Evolutionary conservation across 2,113 vertebrate genomes (phyloP).

Genomic region (Indicator maculatus): DNA sequence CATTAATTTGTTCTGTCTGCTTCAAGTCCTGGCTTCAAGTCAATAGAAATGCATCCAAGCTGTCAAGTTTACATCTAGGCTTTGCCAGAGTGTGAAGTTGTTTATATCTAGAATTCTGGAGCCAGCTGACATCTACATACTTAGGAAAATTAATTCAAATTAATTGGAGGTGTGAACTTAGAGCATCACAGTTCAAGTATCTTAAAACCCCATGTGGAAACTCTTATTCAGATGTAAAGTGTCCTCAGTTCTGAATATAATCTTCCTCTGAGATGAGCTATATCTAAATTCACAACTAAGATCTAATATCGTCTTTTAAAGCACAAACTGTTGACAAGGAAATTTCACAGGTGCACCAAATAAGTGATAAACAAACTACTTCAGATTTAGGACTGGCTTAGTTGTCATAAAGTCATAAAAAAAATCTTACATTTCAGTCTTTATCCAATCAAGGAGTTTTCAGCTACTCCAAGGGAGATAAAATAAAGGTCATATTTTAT

Average conservation of each 20-base stretch:
- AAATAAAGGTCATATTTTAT: conserved; percentile 19
- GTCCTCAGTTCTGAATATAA: conserved; percentile 64
- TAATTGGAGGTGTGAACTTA: conserved; percentile 70
- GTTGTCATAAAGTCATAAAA: not conserved
- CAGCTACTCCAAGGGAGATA: not conserved
- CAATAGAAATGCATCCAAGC: conserved; percentile 63
- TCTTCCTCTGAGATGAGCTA: conserved; percentile 39
- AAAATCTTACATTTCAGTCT: not conserved
- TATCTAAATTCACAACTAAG: conserved; percentile 65
- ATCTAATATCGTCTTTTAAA: conserved; percentile 52
- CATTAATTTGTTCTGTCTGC: conserved; percentile 60
- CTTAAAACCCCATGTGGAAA: conserved; percentile 65
- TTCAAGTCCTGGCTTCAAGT: conserved; percentile 63
- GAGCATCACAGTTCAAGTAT: conserved; percentile 49
- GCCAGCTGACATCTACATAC: conserved; percentile 66
- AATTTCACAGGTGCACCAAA: conserved; percentile 69
- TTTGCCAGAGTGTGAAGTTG: conserved; percentile 70
- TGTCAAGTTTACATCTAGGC: conserved; percentile 70
- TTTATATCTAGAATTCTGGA: conserved; percentile 65
- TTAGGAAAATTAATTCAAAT: conserved; percentile 71
- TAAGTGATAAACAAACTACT: conserved; percentile 70
- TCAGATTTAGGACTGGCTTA: conserved; percentile 61
- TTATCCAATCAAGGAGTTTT: conserved; percentile 27
- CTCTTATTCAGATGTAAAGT: conserved; percentile 68
- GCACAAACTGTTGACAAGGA: conserved; percentile 59